Conservation (phyloP, 2,888 invertebrate genomes). For the Copidosoma aretas region DNA sequence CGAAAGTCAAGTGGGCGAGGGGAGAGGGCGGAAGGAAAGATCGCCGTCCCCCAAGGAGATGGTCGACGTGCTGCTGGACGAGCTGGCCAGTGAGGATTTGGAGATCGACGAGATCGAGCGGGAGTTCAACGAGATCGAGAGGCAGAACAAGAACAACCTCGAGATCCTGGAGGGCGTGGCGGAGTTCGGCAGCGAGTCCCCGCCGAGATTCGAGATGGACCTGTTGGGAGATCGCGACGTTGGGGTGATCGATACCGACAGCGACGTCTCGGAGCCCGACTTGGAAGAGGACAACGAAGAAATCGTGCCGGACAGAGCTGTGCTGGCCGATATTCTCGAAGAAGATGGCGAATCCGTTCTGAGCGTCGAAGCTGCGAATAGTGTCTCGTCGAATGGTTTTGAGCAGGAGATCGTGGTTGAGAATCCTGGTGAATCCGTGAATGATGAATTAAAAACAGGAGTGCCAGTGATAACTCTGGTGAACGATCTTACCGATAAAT, state of each 20-base stretch:
- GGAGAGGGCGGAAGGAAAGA: neutral
- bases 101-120: conserved; percentile 31
- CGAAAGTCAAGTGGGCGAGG: conserved; percentile 18
- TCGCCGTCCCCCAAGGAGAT: conserved; percentile 20
- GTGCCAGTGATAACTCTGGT: neutral
- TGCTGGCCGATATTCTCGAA: neutral
- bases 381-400: too few relatives aligned
- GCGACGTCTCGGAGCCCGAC: neutral
- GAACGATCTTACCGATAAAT: neutral
- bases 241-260: neutral
- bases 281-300: neutral
- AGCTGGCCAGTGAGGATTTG: conserved; percentile 6
- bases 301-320: neutral
- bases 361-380: neutral
- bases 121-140: conserved; percentile 35
- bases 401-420: neutral
- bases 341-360: neutral
- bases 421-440: neutral
- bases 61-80: conserved; percentile 15
- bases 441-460: neutral
- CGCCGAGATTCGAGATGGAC: conserved; percentile 2
- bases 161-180: conserved; percentile 21
- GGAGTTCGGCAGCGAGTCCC: neutral
- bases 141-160: conserved; percentile 34
- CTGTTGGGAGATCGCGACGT: neutral